A percentile compares a stretch with the other conserved stretches of the same genome.
Evolutionary conservation across 2,797 vertebrate genomes (phyloP).

Genomic region (Trematomus bernacchii): DNA sequence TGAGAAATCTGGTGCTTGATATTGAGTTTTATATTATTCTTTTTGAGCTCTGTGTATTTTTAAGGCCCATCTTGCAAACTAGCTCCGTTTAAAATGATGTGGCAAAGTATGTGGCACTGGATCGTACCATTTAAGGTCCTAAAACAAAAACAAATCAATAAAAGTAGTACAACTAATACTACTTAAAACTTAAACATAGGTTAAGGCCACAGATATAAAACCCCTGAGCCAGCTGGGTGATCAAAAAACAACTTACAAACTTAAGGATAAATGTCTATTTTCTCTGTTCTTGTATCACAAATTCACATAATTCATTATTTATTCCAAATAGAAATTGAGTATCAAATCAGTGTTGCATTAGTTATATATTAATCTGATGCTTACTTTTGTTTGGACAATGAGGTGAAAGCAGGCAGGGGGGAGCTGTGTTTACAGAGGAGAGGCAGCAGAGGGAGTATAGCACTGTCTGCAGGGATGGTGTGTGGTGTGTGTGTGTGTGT

Average conservation of each 20-base stretch:
- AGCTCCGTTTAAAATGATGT: neutral
- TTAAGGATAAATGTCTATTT: too few relatives aligned
- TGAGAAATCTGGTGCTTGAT: neutral
- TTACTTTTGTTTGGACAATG: constrained; percentile 17
- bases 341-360: neutral
- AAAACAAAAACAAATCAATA: neutral
- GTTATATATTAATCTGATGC: constrained; percentile 5
- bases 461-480: constrained; percentile 55
- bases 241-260: neutral
- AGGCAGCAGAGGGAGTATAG: constrained; percentile 78
- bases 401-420: constrained; percentile 35
- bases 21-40: neutral
- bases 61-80: neutral
- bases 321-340: neutral
- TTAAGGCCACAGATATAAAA: neutral
- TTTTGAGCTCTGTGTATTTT: neutral
- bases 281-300: too few relatives aligned
- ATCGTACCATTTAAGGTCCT: neutral
- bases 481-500: constrained; percentile 21
- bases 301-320: neutral
- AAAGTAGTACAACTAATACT: neutral
- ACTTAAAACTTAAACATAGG: neutral
- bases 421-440: constrained; percentile 78
- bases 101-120: too few relatives aligned
- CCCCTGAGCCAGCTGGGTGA: neutral